Evolutionary conservation across 2,113 vertebrate genomes (phyloP).

Genomic region (Nothoprocta pentlandii): DNA sequence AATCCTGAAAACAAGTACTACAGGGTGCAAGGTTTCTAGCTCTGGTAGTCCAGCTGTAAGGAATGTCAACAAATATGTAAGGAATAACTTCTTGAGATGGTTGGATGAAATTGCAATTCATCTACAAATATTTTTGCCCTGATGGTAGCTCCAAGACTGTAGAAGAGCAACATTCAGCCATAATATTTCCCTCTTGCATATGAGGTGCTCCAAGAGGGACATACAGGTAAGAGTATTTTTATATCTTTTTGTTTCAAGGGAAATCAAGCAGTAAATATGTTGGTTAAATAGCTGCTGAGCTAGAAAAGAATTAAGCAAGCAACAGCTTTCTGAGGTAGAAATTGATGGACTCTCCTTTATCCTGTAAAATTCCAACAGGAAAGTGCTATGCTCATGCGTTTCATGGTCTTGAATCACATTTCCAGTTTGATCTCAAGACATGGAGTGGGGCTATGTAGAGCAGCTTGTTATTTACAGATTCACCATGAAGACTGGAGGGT

Average conservation of each 20-base stretch:
- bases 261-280: background rate
- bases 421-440: background rate
- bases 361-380: background rate
- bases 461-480: background rate
- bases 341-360: background rate
- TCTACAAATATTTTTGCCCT: background rate
- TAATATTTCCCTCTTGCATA: background rate
- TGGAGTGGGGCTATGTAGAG: background rate
- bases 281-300: background rate
- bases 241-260: background rate
- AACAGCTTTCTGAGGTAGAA: background rate
- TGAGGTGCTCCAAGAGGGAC: background rate
- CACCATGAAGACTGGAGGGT: background rate
- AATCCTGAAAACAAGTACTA: background rate
- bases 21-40: background rate
- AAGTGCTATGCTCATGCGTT: background rate
- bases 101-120: background rate
- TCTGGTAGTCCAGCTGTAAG: background rate
- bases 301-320: background rate
- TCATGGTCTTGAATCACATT: background rate
- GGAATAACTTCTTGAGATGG: background rate
- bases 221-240: background rate
- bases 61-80: background rate
- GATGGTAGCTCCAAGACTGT: background rate
- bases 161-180: background rate